Conservation (phyloP, 2,113 vertebrate genomes). For the Penelope pileata region DNA sequence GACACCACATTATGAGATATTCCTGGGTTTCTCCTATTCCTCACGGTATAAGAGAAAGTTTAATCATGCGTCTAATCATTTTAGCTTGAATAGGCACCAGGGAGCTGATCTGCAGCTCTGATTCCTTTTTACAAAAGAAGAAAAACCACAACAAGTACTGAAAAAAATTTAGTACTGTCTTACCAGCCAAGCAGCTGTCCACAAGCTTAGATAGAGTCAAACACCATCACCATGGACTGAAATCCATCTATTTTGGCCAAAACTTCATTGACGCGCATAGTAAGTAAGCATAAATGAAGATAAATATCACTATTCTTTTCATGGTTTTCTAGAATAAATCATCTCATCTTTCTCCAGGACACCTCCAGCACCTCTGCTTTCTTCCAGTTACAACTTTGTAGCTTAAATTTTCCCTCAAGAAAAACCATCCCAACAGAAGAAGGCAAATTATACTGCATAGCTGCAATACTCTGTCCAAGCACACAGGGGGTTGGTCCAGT, state of each 20-base stretch:
- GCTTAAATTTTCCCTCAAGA: background rate
- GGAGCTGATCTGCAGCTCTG: background rate
- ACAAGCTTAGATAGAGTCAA: background rate
- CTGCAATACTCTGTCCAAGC: background rate
- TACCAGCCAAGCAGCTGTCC: accelerated
- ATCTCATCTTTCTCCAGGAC: background rate
- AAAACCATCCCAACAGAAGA: background rate
- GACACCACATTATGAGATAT: background rate
- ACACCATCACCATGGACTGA: background rate
- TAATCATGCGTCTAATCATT: background rate
- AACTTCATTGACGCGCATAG: background rate
- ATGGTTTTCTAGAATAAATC: background rate
- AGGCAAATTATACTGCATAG: background rate
- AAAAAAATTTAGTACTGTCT: background rate
- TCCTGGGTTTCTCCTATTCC: background rate
- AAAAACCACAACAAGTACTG: background rate
- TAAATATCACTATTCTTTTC: background rate
- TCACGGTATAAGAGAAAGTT: background rate
- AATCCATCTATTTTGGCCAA: background rate
- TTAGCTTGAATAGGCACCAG: background rate
- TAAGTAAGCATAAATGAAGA: background rate
- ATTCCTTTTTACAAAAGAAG: background rate
- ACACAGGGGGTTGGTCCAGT: background rate
- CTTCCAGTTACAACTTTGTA: background rate
- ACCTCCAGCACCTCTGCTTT: background rate